phyloP scores from a whole-genome alignment of 2,888 invertebrate genomes.

The Atrina japonica region DNA sequence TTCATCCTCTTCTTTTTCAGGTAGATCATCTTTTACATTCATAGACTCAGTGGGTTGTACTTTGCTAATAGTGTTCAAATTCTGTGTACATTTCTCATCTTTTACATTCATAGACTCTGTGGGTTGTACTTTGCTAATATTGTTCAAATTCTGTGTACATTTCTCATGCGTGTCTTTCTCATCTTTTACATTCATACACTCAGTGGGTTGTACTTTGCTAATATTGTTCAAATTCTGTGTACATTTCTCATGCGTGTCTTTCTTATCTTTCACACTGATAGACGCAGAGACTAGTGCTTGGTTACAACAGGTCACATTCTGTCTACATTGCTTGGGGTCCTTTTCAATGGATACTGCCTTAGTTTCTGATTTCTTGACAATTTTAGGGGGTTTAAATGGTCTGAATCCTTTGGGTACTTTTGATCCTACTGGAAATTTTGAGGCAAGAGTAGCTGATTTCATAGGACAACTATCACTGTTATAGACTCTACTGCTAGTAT shows the following conservation, averaged over 20 bases:
- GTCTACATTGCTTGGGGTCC: not conserved
- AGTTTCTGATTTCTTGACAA: constrained; percentile 43
- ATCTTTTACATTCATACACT: no score
- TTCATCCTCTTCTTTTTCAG: not conserved
- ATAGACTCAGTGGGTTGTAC: no score
- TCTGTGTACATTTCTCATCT: no score
- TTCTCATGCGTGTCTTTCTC: no score
- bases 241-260: not conserved
- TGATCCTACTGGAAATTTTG: constrained; percentile 45
- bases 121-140: no score
- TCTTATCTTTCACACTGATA: not conserved
- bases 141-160: not conserved
- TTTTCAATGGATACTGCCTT: not conserved
- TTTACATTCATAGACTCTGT: no score
- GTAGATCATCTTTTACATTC: no score
- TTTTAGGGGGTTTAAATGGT: constrained; percentile 67
- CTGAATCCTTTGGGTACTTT: constrained; percentile 64
- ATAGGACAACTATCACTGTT: not conserved
- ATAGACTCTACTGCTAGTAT: no score
- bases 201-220: no score
- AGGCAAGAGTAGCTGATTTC: constrained; percentile 17
- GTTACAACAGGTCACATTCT: not conserved
- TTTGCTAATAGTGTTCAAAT: no score
- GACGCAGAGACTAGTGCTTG: not conserved
- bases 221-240: not conserved